Evolutionary conservation across 35 echinoderm and acorn worm genomes (phyloP).

Genomic region (Apostichopus californicus): DNA sequence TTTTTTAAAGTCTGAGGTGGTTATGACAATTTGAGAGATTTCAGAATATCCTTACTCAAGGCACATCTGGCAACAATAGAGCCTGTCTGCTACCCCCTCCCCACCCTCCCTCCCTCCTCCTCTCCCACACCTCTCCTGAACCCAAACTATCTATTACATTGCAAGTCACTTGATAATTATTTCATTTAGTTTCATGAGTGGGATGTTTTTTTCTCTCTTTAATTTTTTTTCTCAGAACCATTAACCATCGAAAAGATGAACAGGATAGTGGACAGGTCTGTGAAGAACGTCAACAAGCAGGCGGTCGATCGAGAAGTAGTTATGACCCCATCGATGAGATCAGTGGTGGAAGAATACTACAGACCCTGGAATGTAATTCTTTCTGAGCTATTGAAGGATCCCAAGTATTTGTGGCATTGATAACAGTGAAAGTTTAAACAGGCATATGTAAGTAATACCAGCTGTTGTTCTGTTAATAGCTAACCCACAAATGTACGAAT

Average conservation of each 20-base stretch:
- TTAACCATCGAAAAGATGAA: not conserved
- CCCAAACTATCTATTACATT: not conserved
- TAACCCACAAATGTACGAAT: no score
- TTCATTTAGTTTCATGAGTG: not conserved
- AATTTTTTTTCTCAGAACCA: not conserved
- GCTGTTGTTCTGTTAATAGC: no score
- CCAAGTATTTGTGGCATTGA: constrained; percentile 1
- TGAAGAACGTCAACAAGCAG: constrained; percentile 21
- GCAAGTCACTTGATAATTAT: not conserved
- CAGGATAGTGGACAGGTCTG: not conserved
- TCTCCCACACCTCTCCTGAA: not conserved
- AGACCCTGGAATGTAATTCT: constrained; percentile 21
- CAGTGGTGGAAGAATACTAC: not conserved
- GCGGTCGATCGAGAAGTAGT: not conserved
- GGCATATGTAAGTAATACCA: no score
- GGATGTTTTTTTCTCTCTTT: not conserved
- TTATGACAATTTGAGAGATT: no score
- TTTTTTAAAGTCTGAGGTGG: no score
- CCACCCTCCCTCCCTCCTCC: no score
- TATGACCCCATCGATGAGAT: not conserved
- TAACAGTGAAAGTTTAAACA: no score
- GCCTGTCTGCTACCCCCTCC: no score
- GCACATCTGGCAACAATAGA: no score
- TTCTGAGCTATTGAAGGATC: not conserved
- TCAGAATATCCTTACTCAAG: no score